A percentile compares a stretch with the other conserved stretches of the same genome.
Conservation (phyloP, 2,113 vertebrate genomes). For the Echinops telfairi region DNA sequence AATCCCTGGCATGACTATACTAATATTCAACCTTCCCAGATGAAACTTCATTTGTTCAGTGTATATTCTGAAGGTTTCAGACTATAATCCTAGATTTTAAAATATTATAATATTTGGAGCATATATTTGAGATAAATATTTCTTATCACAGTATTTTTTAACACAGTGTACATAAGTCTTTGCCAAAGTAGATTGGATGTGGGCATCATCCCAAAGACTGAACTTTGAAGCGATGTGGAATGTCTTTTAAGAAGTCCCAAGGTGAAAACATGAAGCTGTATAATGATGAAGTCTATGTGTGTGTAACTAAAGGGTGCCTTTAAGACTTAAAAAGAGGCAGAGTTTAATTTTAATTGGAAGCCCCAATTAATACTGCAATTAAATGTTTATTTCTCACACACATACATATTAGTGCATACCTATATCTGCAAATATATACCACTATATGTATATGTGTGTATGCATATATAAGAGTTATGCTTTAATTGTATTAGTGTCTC, state of each 20-base stretch:
- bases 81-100: constrained; percentile 1
- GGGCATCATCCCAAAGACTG: constrained; percentile 56
- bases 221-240: constrained; percentile 55
- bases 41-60: constrained; percentile 33
- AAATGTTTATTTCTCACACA: neutral
- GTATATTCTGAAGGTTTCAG: neutral
- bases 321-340: neutral
- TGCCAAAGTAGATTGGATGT: constrained; percentile 53
- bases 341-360: neutral
- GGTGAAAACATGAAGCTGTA: constrained; percentile 56
- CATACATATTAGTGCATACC: neutral
- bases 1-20: neutral
- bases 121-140: constrained; percentile 61
- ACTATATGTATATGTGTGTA: no score
- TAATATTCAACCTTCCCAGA: neutral
- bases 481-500: neutral
- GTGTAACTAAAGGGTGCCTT: constrained; percentile 4
- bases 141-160: constrained; percentile 51
- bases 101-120: constrained; percentile 58
- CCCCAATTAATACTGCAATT: neutral
- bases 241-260: constrained; percentile 50
- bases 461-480: no score
- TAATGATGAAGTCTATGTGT: constrained; percentile 45
- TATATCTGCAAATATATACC: no score
- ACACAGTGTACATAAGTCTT: constrained; percentile 26